A percentile compares a stretch with the other conserved stretches of the same genome.
Conservation (phyloP, 2,113 vertebrate species). For the Gracilinanus agilis region DNA sequence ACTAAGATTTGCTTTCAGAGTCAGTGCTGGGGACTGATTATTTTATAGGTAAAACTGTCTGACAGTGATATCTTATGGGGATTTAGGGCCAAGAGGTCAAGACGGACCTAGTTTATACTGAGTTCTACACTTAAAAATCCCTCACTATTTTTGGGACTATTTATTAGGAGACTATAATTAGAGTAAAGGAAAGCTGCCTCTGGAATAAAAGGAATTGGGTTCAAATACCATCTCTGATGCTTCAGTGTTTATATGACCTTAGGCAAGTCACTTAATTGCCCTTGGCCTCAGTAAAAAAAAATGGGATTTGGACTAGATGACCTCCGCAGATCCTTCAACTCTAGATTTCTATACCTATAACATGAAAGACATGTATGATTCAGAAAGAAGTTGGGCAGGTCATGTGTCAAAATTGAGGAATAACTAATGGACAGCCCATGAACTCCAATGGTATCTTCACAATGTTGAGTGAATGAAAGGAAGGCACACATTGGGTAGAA, state of each 20-base stretch:
- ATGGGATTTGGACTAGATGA: neutral
- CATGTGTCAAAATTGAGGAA: neutral
- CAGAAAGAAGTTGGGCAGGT: neutral
- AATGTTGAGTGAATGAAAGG: neutral
- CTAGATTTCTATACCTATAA: neutral
- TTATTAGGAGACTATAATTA: neutral
- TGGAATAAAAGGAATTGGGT: neutral
- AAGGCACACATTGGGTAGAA: neutral
- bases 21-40: neutral
- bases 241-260: neutral
- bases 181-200: neutral
- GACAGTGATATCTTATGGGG: neutral
- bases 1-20: neutral
- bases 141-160: neutral
- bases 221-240: neutral
- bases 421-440: neutral
- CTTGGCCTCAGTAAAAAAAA: neutral
- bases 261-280: neutral
- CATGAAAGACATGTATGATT: neutral
- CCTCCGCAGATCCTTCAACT: neutral
- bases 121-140: neutral
- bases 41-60: neutral
- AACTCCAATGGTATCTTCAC: neutral
- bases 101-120: neutral
- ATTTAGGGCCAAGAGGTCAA: neutral